Percentiles rank a stretch among this genome's conserved stretches.
Evolutionary conservation across 1,140 invertebrate species (phyloP).

Genomic region (Bombus waltoni): DNA sequence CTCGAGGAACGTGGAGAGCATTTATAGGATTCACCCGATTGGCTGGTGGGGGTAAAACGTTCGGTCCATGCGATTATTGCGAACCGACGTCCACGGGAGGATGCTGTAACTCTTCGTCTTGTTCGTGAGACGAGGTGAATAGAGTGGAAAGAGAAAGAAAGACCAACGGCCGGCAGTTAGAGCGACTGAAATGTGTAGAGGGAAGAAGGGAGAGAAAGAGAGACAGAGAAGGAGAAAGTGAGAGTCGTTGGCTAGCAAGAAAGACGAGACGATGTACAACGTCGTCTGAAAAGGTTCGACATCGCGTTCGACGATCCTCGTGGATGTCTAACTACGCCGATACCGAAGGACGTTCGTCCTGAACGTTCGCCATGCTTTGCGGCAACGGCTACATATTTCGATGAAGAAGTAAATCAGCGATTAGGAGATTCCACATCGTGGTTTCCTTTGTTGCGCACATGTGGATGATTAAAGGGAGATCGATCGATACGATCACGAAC

Average conservation of each 20-base stretch:
- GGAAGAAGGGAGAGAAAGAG: constrained; percentile 60
- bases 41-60: constrained; percentile 69
- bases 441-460: no score
- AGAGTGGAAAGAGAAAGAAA: constrained; percentile 12
- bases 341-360: constrained; percentile 50
- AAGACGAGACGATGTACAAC: constrained; percentile 47
- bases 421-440: not conserved
- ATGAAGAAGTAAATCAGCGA: constrained; percentile 20
- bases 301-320: constrained; percentile 11
- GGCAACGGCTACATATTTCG: not conserved
- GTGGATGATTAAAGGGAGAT: not conserved
- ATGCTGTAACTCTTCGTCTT: constrained; percentile 78
- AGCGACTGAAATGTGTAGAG: constrained; percentile 28
- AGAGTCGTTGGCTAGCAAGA: constrained; percentile 48
- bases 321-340: constrained; percentile 7
- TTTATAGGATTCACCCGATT: constrained; percentile 83
- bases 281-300: constrained; percentile 47
- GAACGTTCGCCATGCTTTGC: constrained; percentile 1
- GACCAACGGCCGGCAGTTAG: not conserved
- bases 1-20: constrained; percentile 76
- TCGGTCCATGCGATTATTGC: constrained; percentile 76
- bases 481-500: not conserved
- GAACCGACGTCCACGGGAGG: constrained; percentile 68
- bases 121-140: constrained; percentile 14
- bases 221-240: constrained; percentile 61